Evolutionary conservation across 2,888 invertebrate genomes (phyloP), one percentile per base, ranked within the genome.

Genomic region (Sisyra terminalis): DNA sequence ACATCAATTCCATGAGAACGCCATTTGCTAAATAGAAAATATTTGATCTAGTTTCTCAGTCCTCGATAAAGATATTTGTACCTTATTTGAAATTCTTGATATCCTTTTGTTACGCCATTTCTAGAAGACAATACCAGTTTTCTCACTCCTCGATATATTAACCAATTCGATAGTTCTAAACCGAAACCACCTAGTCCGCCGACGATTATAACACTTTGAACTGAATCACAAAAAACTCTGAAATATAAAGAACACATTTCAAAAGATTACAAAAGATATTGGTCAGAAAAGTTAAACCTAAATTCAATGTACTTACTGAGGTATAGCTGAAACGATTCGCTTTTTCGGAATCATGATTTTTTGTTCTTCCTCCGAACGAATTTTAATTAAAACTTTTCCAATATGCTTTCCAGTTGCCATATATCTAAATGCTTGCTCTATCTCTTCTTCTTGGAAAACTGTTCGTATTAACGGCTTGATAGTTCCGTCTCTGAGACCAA

Each of bases 151-250:
- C 92, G 71, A 40, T 83, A 59, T 39, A 89, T 71, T 52, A 96
- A 64, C 87, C 88, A 90, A 53, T 88, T 82, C 0, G 80, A 77
- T 39, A 93, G 60, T 59, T 94, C 93, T 39, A 94, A 65, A 3
- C 93, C 94, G 55, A 94, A 88, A 0, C 93, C 93, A 35, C 94
- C 94, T 1, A 94, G 68, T 36, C 93, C 92, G 9, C 85, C 84
- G 1, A 78, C 67, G 3, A 84, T 69, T 0, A 84, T 53, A 62
- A 84, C 73, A 7, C 68, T 46, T 53, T 66, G 52, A 50, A 67
- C 56, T 14, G 60, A 56, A 10, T 59, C 51, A 64, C 82, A 63
- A 45, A 61, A 65, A 52, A 69, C 71, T 50, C 71, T 71, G 31
- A 44, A 48, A 43, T 15, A 35, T 3, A 14, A 35, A 13, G n/a